These are phyloP conservation scores for Idris sp. DNA, from an alignment of 1,140 invertebrate species.

Conservation along the genomic window DNA sequence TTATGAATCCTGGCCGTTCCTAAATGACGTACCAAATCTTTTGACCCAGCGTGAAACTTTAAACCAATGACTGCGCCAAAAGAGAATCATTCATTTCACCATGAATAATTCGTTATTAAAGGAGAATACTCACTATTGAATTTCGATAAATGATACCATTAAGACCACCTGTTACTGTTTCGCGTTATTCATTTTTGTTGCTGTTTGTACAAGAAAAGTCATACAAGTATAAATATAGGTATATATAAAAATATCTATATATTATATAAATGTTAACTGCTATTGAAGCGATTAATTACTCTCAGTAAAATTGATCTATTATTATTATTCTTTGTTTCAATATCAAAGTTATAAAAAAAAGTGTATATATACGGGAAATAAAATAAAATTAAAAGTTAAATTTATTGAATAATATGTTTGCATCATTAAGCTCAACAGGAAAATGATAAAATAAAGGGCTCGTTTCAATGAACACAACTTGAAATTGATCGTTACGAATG, in stretches of 20 bases:
- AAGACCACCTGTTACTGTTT: constrained; percentile 20
- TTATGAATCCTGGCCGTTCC: constrained; percentile 57
- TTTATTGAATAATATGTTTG: too few species aligned
- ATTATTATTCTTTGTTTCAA: too few species aligned
- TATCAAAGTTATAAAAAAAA: too few species aligned
- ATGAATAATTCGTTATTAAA: constrained; percentile 15
- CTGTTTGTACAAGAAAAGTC: not conserved
- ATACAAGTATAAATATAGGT: too few species aligned
- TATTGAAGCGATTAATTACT: not conserved
- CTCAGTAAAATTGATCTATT: too few species aligned
- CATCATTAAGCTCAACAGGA: too few species aligned
- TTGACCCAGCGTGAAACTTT: constrained; percentile 43
- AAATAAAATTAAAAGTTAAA: too few species aligned
- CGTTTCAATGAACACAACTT: constrained; percentile 25
- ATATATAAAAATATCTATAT: too few species aligned
- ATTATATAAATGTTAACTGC: too few species aligned
- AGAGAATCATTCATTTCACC: constrained; percentile 30
- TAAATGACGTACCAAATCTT: constrained; percentile 52
- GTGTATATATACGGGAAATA: too few species aligned
- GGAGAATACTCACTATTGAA: constrained; percentile 26
- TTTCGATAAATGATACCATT: constrained; percentile 31
- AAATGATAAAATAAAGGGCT: constrained; percentile 23
- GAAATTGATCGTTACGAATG: constrained; percentile 40
- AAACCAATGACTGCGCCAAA: constrained; percentile 19
- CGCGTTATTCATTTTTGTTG: not conserved